A percentile compares a stretch with the other conserved stretches of the same genome.
Conservation (phyloP, 2,797 vertebrate species). For the Poeciliopsis gracilis region DNA sequence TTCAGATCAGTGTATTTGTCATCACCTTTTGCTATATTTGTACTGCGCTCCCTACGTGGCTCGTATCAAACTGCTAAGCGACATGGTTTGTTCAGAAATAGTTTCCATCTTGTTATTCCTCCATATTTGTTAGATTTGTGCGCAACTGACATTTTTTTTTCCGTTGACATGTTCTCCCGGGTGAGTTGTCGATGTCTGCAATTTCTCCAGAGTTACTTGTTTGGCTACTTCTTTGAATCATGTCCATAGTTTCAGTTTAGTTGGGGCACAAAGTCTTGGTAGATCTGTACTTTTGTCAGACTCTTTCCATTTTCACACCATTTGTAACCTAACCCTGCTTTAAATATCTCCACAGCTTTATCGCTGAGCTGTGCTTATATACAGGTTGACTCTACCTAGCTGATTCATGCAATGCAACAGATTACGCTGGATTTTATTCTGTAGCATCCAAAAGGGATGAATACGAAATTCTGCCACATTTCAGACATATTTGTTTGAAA, state of each 20-base stretch:
- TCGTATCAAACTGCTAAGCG: neutral
- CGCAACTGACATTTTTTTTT: neutral
- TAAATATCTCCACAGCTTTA: neutral
- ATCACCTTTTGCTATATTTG: neutral
- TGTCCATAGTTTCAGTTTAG: neutral
- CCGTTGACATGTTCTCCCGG: neutral
- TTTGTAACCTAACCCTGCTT: neutral
- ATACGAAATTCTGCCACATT: neutral
- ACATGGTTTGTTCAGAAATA: neutral
- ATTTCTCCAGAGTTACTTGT: neutral
- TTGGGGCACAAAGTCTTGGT: neutral
- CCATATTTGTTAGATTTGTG: neutral
- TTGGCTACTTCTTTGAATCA: neutral
- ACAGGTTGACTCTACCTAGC: neutral
- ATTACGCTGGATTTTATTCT: neutral
- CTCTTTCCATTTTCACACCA: neutral
- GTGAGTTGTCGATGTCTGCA: neutral
- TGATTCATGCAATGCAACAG: neutral
- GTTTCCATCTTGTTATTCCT: neutral
- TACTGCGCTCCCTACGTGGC: neutral
- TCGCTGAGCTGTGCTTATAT: too few species aligned
- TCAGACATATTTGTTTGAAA: neutral
- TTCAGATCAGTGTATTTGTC: neutral
- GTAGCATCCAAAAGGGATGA: neutral
- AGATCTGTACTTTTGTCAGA: neutral